Conservation (phyloP, 2,797 vertebrate species). For the Chelon labrosus region DNA sequence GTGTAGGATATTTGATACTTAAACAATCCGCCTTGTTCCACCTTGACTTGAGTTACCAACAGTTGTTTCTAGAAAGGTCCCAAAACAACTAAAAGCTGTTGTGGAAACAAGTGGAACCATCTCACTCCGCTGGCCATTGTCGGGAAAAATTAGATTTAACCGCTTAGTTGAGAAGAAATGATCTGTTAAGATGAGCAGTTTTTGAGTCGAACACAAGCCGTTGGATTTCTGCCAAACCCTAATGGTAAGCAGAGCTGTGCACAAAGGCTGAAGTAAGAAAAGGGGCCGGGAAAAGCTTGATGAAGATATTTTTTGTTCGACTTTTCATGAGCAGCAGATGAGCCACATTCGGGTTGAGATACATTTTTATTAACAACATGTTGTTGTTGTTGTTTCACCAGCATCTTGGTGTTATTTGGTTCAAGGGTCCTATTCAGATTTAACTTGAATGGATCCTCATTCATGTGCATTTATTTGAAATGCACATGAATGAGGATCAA, state of each 20-base stretch:
- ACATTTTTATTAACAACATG: conserved; percentile 5
- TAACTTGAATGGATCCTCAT: neutral
- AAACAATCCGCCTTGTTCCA: neutral
- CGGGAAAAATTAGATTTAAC: conserved; percentile 12
- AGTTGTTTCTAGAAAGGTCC: conserved; percentile 31
- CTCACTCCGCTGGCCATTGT: neutral
- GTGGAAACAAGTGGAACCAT: conserved; percentile 35
- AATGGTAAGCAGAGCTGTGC: conserved; percentile 44
- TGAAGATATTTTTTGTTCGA: conserved; percentile 19
- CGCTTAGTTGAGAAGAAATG: conserved; percentile 27
- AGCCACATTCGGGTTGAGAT: conserved; percentile 12
- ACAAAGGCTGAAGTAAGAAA: conserved; percentile 12
- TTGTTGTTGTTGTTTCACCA: neutral
- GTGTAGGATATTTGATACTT: conserved; percentile 27
- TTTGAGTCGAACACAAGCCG: conserved; percentile 12
- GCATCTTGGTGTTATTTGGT: neutral
- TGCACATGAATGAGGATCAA: neutral
- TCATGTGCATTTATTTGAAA: conserved; percentile 7
- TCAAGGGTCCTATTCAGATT: neutral
- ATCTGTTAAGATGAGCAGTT: conserved; percentile 9
- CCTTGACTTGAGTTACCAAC: conserved; percentile 4
- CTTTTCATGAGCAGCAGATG: conserved; percentile 33
- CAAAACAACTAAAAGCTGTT: conserved; percentile 33
- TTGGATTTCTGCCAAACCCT: conserved; percentile 34
- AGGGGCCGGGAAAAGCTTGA: conserved; percentile 22